phyloP scores from a whole-genome alignment of 2,797 vertebrate species.

The Periparus ater region DNA sequence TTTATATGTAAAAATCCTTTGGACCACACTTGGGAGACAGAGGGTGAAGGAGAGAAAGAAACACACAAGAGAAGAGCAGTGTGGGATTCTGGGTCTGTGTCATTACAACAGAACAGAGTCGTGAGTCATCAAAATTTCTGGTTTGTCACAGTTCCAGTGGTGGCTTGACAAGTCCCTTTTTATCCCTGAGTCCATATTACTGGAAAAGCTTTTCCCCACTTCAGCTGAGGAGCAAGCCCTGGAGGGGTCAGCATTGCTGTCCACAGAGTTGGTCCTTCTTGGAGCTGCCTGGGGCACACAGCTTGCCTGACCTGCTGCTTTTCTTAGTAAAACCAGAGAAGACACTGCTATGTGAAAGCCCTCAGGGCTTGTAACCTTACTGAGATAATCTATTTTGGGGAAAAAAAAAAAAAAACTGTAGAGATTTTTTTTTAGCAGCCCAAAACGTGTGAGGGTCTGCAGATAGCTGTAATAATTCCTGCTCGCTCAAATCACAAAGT shows the following conservation, averaged over 20 bases:
- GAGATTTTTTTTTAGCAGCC: conserved; percentile 26
- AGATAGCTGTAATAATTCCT: conserved; percentile 33
- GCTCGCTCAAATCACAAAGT: neutral
- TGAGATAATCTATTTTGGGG: conserved; percentile 3
- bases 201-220: neutral
- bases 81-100: neutral
- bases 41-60: neutral
- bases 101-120: neutral
- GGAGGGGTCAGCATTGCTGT: neutral
- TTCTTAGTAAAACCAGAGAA: conserved; percentile 50
- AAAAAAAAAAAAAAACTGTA: neutral
- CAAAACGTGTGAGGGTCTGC: neutral
- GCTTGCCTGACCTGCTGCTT: neutral
- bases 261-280: neutral
- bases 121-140: rapidly evolving
- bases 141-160: neutral
- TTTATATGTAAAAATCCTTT: neutral
- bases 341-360: neutral
- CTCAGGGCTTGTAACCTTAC: neutral
- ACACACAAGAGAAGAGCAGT: rapidly evolving
- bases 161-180: neutral
- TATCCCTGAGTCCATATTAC: neutral
- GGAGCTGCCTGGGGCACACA: neutral
- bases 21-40: neutral
- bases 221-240: neutral